phyloP scores from a whole-genome alignment of 2,888 invertebrate genomes.

The Amphipoea oculea region DNA sequence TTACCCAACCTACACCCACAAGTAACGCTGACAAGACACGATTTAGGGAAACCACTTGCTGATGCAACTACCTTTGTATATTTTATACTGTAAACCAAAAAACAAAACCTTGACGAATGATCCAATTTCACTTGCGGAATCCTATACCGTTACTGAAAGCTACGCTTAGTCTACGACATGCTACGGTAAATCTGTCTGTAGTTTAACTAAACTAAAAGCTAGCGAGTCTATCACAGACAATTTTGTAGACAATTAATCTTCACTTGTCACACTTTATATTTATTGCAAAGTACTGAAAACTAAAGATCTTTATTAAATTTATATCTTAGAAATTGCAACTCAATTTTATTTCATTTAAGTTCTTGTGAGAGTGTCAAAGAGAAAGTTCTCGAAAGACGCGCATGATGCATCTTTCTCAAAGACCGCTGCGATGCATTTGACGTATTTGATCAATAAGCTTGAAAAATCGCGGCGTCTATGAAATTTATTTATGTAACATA shows the following conservation, averaged over 20 bases:
- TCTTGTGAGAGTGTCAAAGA: constrained; percentile 27
- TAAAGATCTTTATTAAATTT: neutral
- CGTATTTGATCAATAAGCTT: constrained; percentile 43
- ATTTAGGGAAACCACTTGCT: constrained; percentile 34
- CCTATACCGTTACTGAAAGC: constrained; percentile 65
- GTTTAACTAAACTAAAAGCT: constrained; percentile 55
- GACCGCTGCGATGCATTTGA: constrained; percentile 35
- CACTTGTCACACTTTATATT: neutral
- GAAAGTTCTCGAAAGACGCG: constrained; percentile 49
- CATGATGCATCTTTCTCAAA: constrained; percentile 45
- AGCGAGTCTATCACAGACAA: constrained; percentile 48
- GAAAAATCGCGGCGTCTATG: constrained; percentile 32
- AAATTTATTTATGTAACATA: constrained; percentile 39
- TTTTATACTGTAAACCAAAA: constrained; percentile 48
- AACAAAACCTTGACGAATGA: constrained; percentile 60
- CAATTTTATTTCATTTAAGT: constrained; percentile 37
- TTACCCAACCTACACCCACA: constrained; percentile 57
- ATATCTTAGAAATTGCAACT: constrained; percentile 23
- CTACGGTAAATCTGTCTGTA: constrained; percentile 63
- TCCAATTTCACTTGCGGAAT: constrained; percentile 63
- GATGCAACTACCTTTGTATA: constrained; percentile 44
- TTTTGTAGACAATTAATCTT: constrained; percentile 21
- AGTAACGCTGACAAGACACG: constrained; percentile 22
- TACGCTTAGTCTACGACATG: constrained; percentile 60
- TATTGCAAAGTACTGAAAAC: constrained; percentile 14